Percentiles rank a stretch among this genome's conserved stretches.
Evolutionary conservation across 2,113 vertebrate species (phyloP).

Genomic region (Carassius carassius): DNA sequence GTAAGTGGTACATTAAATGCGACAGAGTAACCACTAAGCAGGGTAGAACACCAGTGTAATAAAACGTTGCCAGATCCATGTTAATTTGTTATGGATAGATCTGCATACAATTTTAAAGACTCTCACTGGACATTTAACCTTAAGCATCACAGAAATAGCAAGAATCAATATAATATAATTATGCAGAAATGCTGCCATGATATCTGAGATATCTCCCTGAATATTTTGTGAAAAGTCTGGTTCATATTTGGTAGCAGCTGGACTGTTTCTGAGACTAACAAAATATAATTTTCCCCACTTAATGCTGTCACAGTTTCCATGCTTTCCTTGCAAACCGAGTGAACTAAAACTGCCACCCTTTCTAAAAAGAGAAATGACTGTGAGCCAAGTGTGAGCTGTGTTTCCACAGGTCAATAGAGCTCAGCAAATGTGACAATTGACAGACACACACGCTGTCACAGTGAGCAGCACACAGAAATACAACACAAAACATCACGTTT

Average conservation of each 20-base stretch:
- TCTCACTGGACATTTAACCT: too few species aligned
- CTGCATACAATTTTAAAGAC: too few species aligned
- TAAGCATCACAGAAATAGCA: too few species aligned
- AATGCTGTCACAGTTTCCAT: background rate
- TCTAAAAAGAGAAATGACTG: constrained; percentile 3
- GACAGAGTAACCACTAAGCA: too few species aligned
- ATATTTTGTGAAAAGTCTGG: background rate
- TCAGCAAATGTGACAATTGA: constrained; percentile 27
- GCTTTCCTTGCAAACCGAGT: background rate
- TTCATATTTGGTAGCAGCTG: background rate
- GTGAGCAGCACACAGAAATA: constrained; percentile 23
- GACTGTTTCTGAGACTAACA: background rate
- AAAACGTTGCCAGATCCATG: too few species aligned
- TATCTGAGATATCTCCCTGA: background rate
- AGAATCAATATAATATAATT: background rate
- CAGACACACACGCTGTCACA: background rate
- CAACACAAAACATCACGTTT: constrained; percentile 15
- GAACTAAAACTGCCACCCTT: background rate
- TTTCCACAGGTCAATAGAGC: constrained; percentile 28
- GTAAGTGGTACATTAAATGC: too few species aligned
- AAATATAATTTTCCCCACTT: background rate
- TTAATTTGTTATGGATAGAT: too few species aligned
- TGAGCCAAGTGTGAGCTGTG: background rate
- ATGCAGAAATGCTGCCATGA: background rate
- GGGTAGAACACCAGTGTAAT: too few species aligned